A percentile compares a stretch with the other conserved stretches of the same genome.
Evolutionary conservation across 1,140 invertebrate species (phyloP).

Genomic region (Euborellia annulipes): DNA sequence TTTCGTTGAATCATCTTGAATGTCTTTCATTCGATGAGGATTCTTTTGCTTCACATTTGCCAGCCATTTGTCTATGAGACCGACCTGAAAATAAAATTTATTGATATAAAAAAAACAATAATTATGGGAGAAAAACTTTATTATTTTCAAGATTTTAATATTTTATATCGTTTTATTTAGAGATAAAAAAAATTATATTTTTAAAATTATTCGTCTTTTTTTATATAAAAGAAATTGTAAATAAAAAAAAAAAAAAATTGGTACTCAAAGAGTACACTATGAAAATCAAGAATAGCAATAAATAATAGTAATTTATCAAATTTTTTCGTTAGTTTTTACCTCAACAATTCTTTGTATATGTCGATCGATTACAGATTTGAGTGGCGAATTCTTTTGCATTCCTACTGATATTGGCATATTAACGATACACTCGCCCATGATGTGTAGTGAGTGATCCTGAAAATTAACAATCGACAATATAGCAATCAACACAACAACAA

Average conservation of each 20-base stretch:
- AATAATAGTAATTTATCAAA: too few relatives aligned
- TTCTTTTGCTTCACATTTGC: constrained; percentile 50
- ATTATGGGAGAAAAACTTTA: too few relatives aligned
- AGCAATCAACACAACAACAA: background rate
- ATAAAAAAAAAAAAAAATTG: too few relatives aligned
- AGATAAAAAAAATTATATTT: background rate
- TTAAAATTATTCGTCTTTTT: background rate
- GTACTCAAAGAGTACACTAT: too few relatives aligned
- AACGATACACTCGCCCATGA: constrained; percentile 63
- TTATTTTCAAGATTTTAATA: too few relatives aligned
- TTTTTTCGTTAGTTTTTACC: background rate
- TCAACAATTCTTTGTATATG: constrained; percentile 24
- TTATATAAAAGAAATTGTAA: constrained; percentile 4
- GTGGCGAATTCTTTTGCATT: constrained; percentile 61
- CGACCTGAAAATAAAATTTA: constrained; percentile 53
- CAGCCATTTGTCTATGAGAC: constrained; percentile 62
- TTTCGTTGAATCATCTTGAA: constrained; percentile 35
- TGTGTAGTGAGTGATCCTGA: constrained; percentile 46
- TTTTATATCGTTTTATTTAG: background rate
- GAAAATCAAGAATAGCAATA: too few relatives aligned
- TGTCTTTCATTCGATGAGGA: constrained; percentile 29
- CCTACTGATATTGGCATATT: constrained; percentile 64
- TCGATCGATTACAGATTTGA: constrained; percentile 50
- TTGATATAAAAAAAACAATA: constrained; percentile 25
- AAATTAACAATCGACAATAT: background rate